Base-by-base conservation (phyloP, 2,113 vertebrate species). In the Ophiodon elongatus region DNA sequence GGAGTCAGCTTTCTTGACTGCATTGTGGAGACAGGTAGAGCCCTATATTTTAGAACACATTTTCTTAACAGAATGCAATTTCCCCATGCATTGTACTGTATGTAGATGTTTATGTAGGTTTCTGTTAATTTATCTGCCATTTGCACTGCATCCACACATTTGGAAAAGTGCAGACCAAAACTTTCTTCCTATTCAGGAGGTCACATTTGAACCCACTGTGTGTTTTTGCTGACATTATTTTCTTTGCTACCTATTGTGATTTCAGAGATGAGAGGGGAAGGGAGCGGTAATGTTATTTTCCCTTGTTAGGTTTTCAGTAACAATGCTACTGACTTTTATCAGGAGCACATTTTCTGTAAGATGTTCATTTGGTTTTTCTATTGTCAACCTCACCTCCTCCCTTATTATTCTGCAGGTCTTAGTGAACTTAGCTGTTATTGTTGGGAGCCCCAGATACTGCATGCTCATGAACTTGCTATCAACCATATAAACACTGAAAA, bases 1-100 rank as follows among this genome's bases (percentile, higher is more conserved):
- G 93, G 95, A 0, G 75, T 92, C 90, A 96, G 95, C 90, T 93
- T 90, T 21, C 94, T 99, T 1, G 73, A 94, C 76, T 96, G 96
- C 84, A 84, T 85, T 0, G 96, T 91, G 0, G 90, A 96, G 90
- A 99, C 97, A 0, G 98, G 98, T 54, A 52, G 50, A 52, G 50
- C 2, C 21, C 8, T 21, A 23, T 23, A 2, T 4, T 29, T 54
- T 13, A 31, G 8, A 76, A 39, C 19, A 11, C 4, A 15, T 9
- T 4, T n/a, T 23, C 19, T 43, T n/a, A n/a, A n/a, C n/a, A n/a
- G n/a, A n/a, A n/a, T n/a, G n/a, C n/a, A n/a, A n/a, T n/a, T n/a
- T n/a, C n/a, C n/a, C n/a, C 33, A 2, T 33, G 33, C 33, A 33
- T 33, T 33, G 33, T 15, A 52, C 1, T 74, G 3, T 14, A 37